A percentile compares a stretch with the other conserved stretches of the same genome.
Conservation (phyloP, 2,888 invertebrate species). For the Ennomos erosarius region DNA sequence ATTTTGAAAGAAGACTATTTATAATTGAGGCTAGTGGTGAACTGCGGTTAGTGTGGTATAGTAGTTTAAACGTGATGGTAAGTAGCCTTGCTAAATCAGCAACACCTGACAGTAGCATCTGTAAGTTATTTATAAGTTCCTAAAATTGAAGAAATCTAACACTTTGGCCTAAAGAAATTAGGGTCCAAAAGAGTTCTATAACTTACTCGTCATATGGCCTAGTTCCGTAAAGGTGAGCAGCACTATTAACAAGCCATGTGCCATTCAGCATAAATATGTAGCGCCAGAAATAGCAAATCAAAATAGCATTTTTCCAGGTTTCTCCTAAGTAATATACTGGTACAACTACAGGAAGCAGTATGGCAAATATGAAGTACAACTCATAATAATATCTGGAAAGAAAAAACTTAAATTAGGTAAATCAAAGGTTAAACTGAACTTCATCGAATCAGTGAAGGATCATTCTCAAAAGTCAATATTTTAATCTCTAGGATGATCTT, state of each 20-base stretch:
- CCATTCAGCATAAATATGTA: slow-evolving; percentile 88
- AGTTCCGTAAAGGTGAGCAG: slow-evolving; percentile 91
- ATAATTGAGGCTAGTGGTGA: neutral
- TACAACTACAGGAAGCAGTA: slow-evolving; percentile 86
- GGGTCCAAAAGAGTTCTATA: neutral
- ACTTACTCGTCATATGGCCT: slow-evolving; percentile 91
- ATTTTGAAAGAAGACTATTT: neutral
- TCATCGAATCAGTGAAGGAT: no score
- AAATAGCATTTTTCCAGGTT: slow-evolving; percentile 83
- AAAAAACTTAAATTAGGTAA: slow-evolving; percentile 5
- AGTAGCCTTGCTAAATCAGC: no score
- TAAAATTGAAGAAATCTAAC: no score
- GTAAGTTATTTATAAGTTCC: no score
- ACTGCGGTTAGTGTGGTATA: neutral
- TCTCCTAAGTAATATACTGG: slow-evolving; percentile 90
- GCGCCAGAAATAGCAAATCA: slow-evolving; percentile 86
- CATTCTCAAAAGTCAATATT: no score
- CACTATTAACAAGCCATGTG: slow-evolving; percentile 94
- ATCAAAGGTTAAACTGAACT: no score
- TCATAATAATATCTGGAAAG: slow-evolving; percentile 87
- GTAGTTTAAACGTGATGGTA: no score
- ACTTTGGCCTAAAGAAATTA: no score
- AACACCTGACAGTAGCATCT: no score
- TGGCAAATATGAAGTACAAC: slow-evolving; percentile 84
- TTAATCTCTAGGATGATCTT: slow-evolving; percentile 40